These are phyloP conservation scores for Collichthys lucidus DNA, from an alignment of 2,113 vertebrate genomes.

Conservation along the genomic window DNA sequence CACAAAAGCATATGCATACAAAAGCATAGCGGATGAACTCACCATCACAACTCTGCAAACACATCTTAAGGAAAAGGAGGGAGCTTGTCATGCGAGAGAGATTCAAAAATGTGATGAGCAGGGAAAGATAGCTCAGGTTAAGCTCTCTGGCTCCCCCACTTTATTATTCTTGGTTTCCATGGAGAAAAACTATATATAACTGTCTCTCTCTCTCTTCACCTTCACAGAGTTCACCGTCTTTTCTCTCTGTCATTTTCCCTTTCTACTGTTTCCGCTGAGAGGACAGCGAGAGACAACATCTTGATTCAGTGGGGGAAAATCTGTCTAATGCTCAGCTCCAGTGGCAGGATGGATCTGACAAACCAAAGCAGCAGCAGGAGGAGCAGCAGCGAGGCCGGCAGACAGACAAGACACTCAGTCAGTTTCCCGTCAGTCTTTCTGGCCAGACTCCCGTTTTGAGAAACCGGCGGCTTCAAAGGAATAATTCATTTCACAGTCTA, in stretches of 20 bases:
- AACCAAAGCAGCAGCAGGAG: conserved; percentile 59
- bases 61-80: conserved; percentile 14
- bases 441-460: conserved; percentile 68
- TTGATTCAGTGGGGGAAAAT: conserved; percentile 48
- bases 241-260: conserved; percentile 30
- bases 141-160: conserved; percentile 59
- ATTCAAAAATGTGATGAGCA: conserved; percentile 48
- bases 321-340: conserved; percentile 24
- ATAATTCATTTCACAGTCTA: conserved; percentile 81
- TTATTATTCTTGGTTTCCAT: conserved; percentile 73
- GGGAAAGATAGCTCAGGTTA: conserved; percentile 52
- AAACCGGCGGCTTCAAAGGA: conserved; percentile 74
- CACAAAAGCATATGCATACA: conserved; percentile 8
- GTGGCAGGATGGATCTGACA: conserved; percentile 41
- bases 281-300: conserved; percentile 47
- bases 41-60: conserved; percentile 12
- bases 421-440: conserved; percentile 51
- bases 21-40: conserved; percentile 22
- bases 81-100: conserved; percentile 1
- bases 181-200: conserved; percentile 70
- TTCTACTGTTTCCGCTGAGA: conserved; percentile 45
- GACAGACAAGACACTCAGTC: conserved; percentile 39
- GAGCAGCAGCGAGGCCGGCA: not conserved
- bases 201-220: not conserved
- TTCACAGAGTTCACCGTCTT: conserved; percentile 35